Evolutionary conservation across 2,113 vertebrate species (phyloP), one percentile per base, ranked within the genome.

Genomic region (Catharus fuscescens): DNA sequence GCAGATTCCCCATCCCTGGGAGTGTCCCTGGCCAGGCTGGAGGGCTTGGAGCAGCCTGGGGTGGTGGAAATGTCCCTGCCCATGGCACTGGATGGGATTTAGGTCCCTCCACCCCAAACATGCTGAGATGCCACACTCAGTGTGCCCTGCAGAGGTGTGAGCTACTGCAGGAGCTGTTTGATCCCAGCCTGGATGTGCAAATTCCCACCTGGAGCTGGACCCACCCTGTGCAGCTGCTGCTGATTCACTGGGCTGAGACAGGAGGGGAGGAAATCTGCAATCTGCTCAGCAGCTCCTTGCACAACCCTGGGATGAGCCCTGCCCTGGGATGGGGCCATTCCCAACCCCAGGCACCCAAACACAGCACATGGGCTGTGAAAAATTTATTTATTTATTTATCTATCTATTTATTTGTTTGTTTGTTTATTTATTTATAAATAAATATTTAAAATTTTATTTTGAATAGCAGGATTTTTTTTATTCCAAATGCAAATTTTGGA

Each of bases 101-200:
- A 3, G 13, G 31, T 69, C 48, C 48, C 54, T 13, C 65, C 40
- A 18, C 0, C 1, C 65, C n/a, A 5, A 0, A 12, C 12, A 0
- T 9, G 2, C 12, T 24, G 65, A 1, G 15, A 20, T 16, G 13
- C 40, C 34, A 0, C 29, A 74, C 3, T 86, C 28, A 34, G 64
- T 76, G 83, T 6, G 0, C 1, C 47, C 28, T 8, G 45, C 66
- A 31, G 80, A 61, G 80, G 6, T 61, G 47, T 28, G 79, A 83
- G 85, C 77, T 69, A 14, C 13, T 8, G 90, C 86, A 42, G 84
- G 1, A 80, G 70, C n/a, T 14, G 8, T 61, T 52, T 25, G 72
- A 69, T 72, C 66, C 31, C 44, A 20, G 91, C n/a, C 74, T 36
- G 28, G 10, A 6, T 19, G 56, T 45, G 64, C 69, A 28, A n/a